phyloP scores from a whole-genome alignment of 37 sponge, comb jelly and placozoan species.

The Ephydatia muelleri region DNA sequence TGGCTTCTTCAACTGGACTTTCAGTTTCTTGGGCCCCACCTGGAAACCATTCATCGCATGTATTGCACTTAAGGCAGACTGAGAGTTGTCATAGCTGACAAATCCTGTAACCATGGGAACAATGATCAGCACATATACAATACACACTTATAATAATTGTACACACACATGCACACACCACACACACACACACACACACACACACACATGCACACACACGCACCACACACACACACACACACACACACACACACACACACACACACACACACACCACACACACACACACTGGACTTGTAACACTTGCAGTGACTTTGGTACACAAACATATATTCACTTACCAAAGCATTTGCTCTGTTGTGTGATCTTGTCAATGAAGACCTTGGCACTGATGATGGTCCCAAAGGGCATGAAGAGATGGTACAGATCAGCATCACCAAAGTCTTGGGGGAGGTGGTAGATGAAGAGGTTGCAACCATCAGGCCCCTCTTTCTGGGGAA shows the following conservation, averaged over 20 bases:
- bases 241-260: neutral
- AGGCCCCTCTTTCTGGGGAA: conserved; percentile 78
- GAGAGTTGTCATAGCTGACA: conserved; percentile 96
- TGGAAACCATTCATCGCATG: conserved; percentile 82
- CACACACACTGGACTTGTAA: too few relatives aligned
- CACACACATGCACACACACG: conserved; percentile 2
- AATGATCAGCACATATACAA: too few relatives aligned
- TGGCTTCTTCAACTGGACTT: conserved; percentile 91
- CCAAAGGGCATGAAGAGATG: conserved; percentile 84
- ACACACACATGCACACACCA: neutral
- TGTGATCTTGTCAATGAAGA: conserved; percentile 92
- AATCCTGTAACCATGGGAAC: conserved; percentile 67
- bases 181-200: neutral
- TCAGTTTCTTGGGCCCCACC: conserved; percentile 86
- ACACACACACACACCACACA: conserved; percentile 9
- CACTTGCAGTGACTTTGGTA: too few relatives aligned
- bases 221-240: conserved; percentile 4
- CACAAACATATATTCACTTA: conserved; percentile 19
- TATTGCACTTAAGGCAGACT: conserved; percentile 86
- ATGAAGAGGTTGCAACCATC: conserved; percentile 98
- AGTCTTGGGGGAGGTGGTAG: conserved; percentile 96
- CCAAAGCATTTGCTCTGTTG: conserved; percentile 98
- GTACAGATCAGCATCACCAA: conserved; percentile 78
- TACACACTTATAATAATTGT: neutral
- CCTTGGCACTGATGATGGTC: conserved; percentile 90